Evolutionary conservation across 2,888 invertebrate genomes (phyloP).

Genomic region (Hoplodrina blanda): DNA sequence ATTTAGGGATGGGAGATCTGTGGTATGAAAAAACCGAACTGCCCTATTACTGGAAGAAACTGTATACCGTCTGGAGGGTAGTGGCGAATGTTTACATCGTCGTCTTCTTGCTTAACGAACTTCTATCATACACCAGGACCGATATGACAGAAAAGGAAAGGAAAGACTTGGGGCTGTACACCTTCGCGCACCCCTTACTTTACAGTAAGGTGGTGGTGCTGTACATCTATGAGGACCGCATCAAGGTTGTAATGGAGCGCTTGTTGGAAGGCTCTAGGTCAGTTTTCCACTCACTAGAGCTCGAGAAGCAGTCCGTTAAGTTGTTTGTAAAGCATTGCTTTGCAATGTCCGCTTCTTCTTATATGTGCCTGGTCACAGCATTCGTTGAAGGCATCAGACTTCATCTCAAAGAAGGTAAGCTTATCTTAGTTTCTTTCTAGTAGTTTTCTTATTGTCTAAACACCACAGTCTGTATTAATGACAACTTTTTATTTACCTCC

Average conservation of each 20-base stretch:
- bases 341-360: slow-evolving; percentile 54
- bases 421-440: no score
- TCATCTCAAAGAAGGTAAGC: slow-evolving; percentile 73
- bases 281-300: slow-evolving; percentile 55
- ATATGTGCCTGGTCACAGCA: slow-evolving; percentile 61
- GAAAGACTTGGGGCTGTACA: slow-evolving; percentile 72
- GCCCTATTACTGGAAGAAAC: slow-evolving; percentile 44
- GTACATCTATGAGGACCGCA: slow-evolving; percentile 67
- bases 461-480: no score
- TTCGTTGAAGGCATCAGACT: slow-evolving; percentile 66
- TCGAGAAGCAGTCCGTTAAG: slow-evolving; percentile 71
- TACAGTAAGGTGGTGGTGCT: slow-evolving; percentile 69
- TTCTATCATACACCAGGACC: slow-evolving; percentile 66
- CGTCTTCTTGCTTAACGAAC: slow-evolving; percentile 66
- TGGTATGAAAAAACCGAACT: slow-evolving; percentile 72
- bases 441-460: not conserved
- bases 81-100: slow-evolving; percentile 70
- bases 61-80: slow-evolving; percentile 69
- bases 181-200: slow-evolving; percentile 71
- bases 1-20: slow-evolving; percentile 71
- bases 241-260: slow-evolving; percentile 68
- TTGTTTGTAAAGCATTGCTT: slow-evolving; percentile 63
- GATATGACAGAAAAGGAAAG: slow-evolving; percentile 73
- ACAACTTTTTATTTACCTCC: no score
- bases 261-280: slow-evolving; percentile 71